phyloP scores from a whole-genome alignment of 2,888 invertebrate genomes.

The Lucinisca nassula region DNA sequence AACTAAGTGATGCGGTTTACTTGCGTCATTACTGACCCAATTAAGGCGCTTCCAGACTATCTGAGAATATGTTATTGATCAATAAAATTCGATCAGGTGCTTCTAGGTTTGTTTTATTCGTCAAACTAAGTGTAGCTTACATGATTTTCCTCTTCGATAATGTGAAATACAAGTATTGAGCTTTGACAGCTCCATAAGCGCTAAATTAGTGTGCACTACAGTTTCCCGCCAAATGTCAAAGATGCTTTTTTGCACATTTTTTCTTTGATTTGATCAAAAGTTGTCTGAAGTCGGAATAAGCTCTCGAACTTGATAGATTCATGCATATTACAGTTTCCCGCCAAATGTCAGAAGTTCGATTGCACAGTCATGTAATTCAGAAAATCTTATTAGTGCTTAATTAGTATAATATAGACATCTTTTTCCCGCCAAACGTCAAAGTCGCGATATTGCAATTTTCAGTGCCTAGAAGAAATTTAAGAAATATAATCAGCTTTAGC shows the following conservation, averaged over 20 bases:
- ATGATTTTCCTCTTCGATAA: background rate
- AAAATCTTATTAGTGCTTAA: too few species aligned
- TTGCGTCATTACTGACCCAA: constrained; percentile 72
- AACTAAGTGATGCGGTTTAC: constrained; percentile 63
- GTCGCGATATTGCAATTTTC: too few species aligned
- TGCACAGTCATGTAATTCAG: too few species aligned
- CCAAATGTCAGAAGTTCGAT: too few species aligned
- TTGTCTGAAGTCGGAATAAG: too few species aligned
- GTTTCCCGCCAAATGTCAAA: constrained; percentile 59
- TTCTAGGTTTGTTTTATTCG: background rate
- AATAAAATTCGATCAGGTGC: constrained; percentile 11
- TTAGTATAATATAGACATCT: too few species aligned
- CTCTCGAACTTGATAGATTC: too few species aligned
- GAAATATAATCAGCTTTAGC: too few species aligned
- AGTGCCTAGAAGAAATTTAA: too few species aligned
- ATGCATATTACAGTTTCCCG: constrained; percentile 34
- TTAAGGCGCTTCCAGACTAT: constrained; percentile 59
- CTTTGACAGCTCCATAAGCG: background rate
- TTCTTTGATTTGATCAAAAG: too few species aligned
- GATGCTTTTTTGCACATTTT: too few species aligned
- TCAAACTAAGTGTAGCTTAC: background rate
- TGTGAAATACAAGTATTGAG: background rate
- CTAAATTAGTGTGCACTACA: background rate
- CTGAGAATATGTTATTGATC: constrained; percentile 14
- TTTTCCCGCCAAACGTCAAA: too few species aligned